Conservation (phyloP, 2,113 vertebrate genomes). For the Falco punctatus region DNA sequence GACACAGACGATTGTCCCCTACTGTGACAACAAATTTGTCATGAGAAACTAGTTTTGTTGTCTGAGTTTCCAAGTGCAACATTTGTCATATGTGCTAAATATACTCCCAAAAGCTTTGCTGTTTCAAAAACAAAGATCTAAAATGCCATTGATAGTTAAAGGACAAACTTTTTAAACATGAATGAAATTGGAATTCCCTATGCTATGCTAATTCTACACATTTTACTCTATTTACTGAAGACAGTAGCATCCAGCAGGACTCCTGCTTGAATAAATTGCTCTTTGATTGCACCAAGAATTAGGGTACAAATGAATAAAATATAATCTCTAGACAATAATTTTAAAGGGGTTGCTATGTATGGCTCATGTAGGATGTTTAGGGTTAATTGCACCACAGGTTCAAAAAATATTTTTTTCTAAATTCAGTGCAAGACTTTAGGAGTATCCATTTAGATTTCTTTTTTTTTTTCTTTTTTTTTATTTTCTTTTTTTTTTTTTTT, state of each 20-base stretch:
- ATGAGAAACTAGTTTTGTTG: conserved; percentile 58
- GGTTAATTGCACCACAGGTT: conserved; percentile 75
- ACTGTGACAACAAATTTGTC: conserved; percentile 67
- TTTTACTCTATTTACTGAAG: conserved; percentile 67
- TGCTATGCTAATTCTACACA: conserved; percentile 60
- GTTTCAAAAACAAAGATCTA: conserved; percentile 66
- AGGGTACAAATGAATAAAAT: conserved; percentile 59
- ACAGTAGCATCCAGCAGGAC: conserved; percentile 69
- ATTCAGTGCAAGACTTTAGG: conserved; percentile 79
- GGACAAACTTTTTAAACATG: conserved; percentile 77
- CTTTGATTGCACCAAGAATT: conserved; percentile 36
- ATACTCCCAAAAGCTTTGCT: conserved; percentile 70
- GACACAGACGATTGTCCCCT: conserved; percentile 59
- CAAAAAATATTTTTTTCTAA: conserved; percentile 72
- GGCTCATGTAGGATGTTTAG: conserved; percentile 74
- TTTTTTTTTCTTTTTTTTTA: conserved; percentile 19
- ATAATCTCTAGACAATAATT: conserved; percentile 48
- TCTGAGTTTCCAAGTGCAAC: conserved; percentile 76
- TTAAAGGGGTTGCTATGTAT: conserved; percentile 67
- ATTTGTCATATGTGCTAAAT: conserved; percentile 75
- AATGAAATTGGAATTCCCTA: conserved; percentile 69
- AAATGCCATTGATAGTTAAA: conserved; percentile 71
- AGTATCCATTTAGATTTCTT: conserved; percentile 68
- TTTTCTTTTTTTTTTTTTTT: not conserved
- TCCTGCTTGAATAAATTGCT: conserved; percentile 50